Base-by-base conservation (phyloP, 2,888 invertebrate species). In the Mechanitis messenoides region DNA sequence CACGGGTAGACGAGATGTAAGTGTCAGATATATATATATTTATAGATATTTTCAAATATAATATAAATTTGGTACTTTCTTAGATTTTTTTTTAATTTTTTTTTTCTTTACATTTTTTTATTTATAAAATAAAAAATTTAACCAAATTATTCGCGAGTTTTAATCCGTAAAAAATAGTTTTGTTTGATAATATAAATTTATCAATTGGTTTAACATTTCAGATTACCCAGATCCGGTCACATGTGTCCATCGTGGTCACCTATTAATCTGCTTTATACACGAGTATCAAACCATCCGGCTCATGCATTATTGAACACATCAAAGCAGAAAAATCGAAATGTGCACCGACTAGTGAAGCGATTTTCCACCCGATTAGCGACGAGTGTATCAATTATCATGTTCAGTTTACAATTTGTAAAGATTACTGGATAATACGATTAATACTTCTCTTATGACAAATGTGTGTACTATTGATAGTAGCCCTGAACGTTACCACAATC, bases 261-360 rank as follows among this genome's bases (percentile, higher is more conserved):
- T 65, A 65, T 69, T 68, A 68, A 72, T 68, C 61, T 63, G 70
- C 62, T 71, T 66, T 65, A 69, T 62, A 68, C 69, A 64, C 66
- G 69, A 69, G 66, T 71, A 70, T 68, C 71, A 74, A 69, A 72
- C 80, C 80, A 75, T 80, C 79, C 76, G 80, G 78, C 80, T 78
- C 85, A 87, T 87, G 87, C 84, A 87, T 86, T 88, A 87, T 87
- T 87, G 82, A 87, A 88, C 88, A 89, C 87, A 88, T 89, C 89
- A 89, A 89, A 89, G 88, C 87, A 89, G 89, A 89, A 89, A 89
- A 89, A 89, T 88, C 85, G 85, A 83, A 87, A 85, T 88, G 88
- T 83, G 80, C 88, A 88, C 65, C 83, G 86, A 78, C 77, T 76
- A 83, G 89, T 84, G 83, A 87, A 89, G 81, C 75, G 84, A 81